phyloP scores from a whole-genome alignment of 2,797 vertebrate species.

The Neosilurus mollespiculum region DNA sequence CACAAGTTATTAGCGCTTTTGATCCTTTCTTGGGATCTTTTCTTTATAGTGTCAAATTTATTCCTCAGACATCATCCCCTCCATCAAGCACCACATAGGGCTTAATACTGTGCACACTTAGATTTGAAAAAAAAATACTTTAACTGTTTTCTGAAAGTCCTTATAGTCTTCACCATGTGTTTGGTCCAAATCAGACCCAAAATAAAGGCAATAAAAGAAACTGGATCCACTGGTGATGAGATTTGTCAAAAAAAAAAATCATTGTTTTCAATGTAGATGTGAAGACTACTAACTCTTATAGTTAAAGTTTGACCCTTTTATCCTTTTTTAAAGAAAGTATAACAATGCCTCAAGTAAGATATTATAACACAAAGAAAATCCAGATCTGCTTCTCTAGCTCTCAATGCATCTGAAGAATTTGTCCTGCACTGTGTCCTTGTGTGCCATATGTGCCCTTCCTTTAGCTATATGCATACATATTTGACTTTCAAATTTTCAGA shows the following conservation, averaged over 20 bases:
- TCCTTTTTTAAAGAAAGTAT: not conserved
- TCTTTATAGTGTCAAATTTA: slow-evolving; percentile 68
- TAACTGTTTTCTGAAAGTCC: slow-evolving; percentile 61
- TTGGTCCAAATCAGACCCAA: slow-evolving; percentile 67
- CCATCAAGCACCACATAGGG: slow-evolving; percentile 82
- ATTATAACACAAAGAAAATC: not conserved
- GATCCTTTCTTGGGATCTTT: slow-evolving; percentile 60
- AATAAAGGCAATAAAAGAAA: slow-evolving; percentile 74
- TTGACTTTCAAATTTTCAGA: not conserved
- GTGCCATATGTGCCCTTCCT: not conserved
- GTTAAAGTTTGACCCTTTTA: not conserved
- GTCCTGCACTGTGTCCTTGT: not conserved
- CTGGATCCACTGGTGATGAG: slow-evolving; percentile 81
- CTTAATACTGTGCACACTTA: slow-evolving; percentile 69
- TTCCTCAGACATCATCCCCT: slow-evolving; percentile 69
- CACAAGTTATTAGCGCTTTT: slow-evolving; percentile 63
- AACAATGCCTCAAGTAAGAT: not conserved
- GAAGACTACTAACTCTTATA: slow-evolving; percentile 80
- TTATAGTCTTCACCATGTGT: slow-evolving; percentile 81
- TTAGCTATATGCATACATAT: not conserved
- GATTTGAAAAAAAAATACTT: slow-evolving; percentile 69
- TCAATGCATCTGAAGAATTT: not conserved
- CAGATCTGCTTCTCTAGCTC: not conserved
- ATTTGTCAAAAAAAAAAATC: slow-evolving; percentile 67
- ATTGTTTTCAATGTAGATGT: slow-evolving; percentile 64